Conservation (phyloP, 2,113 vertebrate species). For the Picathartes gymnocephalus region DNA sequence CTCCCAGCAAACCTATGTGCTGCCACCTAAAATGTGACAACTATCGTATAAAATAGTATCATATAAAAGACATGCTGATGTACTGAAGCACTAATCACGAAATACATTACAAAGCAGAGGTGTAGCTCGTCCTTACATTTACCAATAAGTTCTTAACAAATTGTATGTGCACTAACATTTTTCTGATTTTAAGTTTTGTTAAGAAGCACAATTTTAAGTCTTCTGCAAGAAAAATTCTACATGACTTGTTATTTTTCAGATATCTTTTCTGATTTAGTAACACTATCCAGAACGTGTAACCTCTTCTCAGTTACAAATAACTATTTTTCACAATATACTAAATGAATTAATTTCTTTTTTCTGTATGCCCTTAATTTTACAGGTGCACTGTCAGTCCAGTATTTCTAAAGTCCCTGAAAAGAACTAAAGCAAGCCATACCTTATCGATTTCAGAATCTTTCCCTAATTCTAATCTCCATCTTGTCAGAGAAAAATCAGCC, state of each 20-base stretch:
- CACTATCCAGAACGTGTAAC: not conserved
- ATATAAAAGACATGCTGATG: not conserved
- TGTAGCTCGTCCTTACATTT: not conserved
- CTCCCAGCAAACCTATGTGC: not conserved
- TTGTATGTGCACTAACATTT: not conserved
- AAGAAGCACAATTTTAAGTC: not conserved
- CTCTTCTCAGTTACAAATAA: not conserved
- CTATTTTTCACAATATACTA: not conserved
- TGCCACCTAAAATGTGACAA: not conserved
- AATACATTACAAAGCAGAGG: not conserved
- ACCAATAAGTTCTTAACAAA: not conserved
- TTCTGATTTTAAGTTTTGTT: not conserved
- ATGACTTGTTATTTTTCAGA: not conserved
- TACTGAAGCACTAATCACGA: not conserved
- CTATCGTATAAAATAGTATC: not conserved
- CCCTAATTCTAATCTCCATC: not conserved
- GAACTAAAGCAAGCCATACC: not conserved
- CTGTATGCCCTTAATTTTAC: not conserved
- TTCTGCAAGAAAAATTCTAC: not conserved
- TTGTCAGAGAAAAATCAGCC: not conserved
- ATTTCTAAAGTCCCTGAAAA: not conserved
- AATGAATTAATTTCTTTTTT: not conserved
- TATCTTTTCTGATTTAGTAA: not conserved
- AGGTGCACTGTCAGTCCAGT: not conserved
- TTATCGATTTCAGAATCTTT: not conserved